Base-by-base conservation (phyloP, 2,888 invertebrate species). In the Cosmia pyralina region DNA sequence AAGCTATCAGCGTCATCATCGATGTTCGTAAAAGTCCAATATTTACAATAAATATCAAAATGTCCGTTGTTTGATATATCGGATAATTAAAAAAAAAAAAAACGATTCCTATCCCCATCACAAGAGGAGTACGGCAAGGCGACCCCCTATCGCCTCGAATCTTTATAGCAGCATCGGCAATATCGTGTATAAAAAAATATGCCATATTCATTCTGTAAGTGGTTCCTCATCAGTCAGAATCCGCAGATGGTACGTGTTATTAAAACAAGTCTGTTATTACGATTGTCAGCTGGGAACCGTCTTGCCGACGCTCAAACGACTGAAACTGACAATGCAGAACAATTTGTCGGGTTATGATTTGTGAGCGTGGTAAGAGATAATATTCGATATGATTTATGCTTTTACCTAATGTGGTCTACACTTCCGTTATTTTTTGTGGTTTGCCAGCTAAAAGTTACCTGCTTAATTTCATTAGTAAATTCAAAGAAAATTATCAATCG, bases 191-290 rank as follows among this genome's bases (percentile, higher is more conserved):
- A 28, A 28, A 28, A 28, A 28, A 28, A 28, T 28, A 28, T 28
- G 28, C 28, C 2, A 28, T 28, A 2, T 28, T 28, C 28, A 28
- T 28, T 28, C 28, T 28, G 28, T 28, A 28, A 28, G 28, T 28
- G 28, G 28, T 28, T n/a, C n/a, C n/a, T n/a, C n/a, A n/a, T n/a
- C n/a, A 2, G 3, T 2, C 66, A 76, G n/a, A 63, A 60, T 57
- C 52, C n/a, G 22, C 80, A 80, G 72, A 82, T 82, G 82, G 65
- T 41, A 17, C 34, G 13, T 82, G 69, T 83, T 83, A 75, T 79
- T 67, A 63, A 69, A 81, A 81, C 79, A 79, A 63, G 1, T 17
- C 19, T 67, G 63, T 64, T 72, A 69, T 57, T 60, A 69, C 70
- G 38, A 81, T 82, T 81, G 74, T 82, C 53, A 48, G 44, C 22